Base-by-base conservation (phyloP, 2,797 vertebrate genomes). In the Coracias cyanogaster region DNA sequence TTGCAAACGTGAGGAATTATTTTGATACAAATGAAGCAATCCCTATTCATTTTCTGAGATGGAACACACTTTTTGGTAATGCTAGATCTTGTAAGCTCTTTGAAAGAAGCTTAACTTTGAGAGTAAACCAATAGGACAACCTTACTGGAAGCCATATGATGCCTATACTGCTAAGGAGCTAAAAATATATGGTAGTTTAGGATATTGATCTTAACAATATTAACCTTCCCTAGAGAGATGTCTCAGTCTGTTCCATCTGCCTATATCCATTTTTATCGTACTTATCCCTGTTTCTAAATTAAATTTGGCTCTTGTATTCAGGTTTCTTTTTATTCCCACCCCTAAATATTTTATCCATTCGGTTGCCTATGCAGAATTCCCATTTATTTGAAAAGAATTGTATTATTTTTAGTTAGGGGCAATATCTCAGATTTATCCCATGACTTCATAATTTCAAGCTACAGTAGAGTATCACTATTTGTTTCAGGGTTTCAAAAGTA, bases 221-320 rank as follows among this genome's bases (percentile, higher is more conserved):
- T 90, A 87, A 83, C 71, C 74, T 83, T 93, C 41, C 70, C 74
- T 76, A 70, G 73, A 90, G 78, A 93, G 60, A 87, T 69, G 19
- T 82, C 96, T 95, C 64, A 81, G 71, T 93, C 37, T 91, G 52
- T 89, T 94, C 88, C 74, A 87, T 94, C 89, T 95, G 82, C 58
- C 35, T 77, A 51, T 39, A 94, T 85, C 83, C 54, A 85, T 93
- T 96, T 96, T 96, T 93, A 87, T 78, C 69, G 48, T 64, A 74
- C 55, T 92, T 90, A 78, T 31, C 25, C 49, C 28, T 72, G 4
- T 82, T 91, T 90, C 81, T 72, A 85, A 93, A 96, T 94, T 85
- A 94, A 90, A 78, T 83, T 57, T 94, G 24, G 25, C 41, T 84
- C n/a, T 79, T 54, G 79, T 82, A 41, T 57, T 81, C 46, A 54